Evolutionary conservation across 2,797 vertebrate species (phyloP).

Genomic region (Enteromius afrohamiltoni): DNA sequence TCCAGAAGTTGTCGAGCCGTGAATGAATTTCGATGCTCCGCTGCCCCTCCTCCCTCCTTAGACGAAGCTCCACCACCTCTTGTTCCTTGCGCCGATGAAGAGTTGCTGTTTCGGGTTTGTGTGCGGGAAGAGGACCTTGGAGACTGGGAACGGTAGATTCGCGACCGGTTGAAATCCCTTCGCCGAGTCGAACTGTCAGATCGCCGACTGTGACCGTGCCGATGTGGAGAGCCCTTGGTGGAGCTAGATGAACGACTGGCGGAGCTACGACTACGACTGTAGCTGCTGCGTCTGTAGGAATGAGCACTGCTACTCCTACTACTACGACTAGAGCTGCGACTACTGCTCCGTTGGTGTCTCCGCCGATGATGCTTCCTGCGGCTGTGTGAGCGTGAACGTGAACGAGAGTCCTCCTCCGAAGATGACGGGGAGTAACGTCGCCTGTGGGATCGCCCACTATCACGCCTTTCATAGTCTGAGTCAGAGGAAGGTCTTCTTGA

Average conservation of each 20-base stretch:
- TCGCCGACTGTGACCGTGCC: conserved; percentile 76
- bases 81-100: conserved; percentile 65
- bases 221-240: conserved; percentile 77
- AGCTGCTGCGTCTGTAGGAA: conserved; percentile 91
- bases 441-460: conserved; percentile 81
- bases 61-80: conserved; percentile 67
- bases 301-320: conserved; percentile 92
- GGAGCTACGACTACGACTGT: conserved; percentile 90
- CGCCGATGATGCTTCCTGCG: conserved; percentile 83
- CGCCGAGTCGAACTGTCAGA: conserved; percentile 83
- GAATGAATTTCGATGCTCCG: conserved; percentile 87
- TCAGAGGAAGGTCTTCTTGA: conserved; percentile 81
- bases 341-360: conserved; percentile 78
- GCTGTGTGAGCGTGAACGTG: conserved; percentile 86
- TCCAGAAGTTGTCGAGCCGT: conserved; percentile 93
- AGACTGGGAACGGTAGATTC: conserved; percentile 94
- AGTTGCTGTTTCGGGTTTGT: conserved; percentile 73
- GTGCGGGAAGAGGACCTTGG: conserved; percentile 83
- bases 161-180: conserved; percentile 91
- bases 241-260: conserved; percentile 88
- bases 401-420: conserved; percentile 87
- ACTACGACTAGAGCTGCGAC: conserved; percentile 81
- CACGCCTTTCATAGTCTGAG: conserved; percentile 86
- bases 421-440: conserved; percentile 88
- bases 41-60: conserved; percentile 73